These are phyloP conservation scores for Clunio marinus DNA, from an alignment of 2,888 invertebrate genomes.

Conservation along the genomic window DNA sequence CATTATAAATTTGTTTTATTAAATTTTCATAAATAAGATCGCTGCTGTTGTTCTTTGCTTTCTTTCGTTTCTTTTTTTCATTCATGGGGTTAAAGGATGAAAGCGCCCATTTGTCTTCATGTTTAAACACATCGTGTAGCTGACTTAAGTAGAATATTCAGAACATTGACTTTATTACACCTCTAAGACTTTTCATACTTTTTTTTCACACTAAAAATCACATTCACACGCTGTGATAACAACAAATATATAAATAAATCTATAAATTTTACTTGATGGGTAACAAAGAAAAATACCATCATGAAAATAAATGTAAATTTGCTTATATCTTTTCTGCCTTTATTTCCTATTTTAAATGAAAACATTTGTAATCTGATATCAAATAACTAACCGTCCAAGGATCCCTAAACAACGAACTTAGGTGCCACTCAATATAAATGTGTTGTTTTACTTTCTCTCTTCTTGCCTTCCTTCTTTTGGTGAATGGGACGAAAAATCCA, in stretches of 20 bases:
- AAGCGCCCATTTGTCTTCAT: too few relatives aligned
- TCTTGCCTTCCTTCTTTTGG: background rate
- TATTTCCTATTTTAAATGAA: slow-evolving; percentile 14
- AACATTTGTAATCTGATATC: slow-evolving; percentile 20
- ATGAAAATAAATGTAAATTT: slow-evolving; percentile 24
- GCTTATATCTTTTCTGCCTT: background rate
- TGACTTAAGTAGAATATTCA: too few relatives aligned
- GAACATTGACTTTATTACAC: background rate
- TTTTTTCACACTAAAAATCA: background rate
- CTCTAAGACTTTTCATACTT: background rate
- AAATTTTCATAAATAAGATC: slow-evolving; percentile 25
- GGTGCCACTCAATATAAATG: too few relatives aligned
- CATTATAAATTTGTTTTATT: slow-evolving; percentile 33
- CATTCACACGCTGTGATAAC: background rate
- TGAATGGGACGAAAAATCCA: background rate
- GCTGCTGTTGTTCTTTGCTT: background rate
- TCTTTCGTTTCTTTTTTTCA: too few relatives aligned
- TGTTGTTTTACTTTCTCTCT: too few relatives aligned
- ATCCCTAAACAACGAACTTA: background rate
- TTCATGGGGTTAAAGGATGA: too few relatives aligned
- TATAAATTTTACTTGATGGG: background rate
- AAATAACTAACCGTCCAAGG: background rate
- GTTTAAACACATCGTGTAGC: too few relatives aligned
- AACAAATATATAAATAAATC: background rate
- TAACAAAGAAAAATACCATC: slow-evolving; percentile 6